phyloP scores from a whole-genome alignment of 2,797 vertebrate genomes.

The Capromys pilorides region DNA sequence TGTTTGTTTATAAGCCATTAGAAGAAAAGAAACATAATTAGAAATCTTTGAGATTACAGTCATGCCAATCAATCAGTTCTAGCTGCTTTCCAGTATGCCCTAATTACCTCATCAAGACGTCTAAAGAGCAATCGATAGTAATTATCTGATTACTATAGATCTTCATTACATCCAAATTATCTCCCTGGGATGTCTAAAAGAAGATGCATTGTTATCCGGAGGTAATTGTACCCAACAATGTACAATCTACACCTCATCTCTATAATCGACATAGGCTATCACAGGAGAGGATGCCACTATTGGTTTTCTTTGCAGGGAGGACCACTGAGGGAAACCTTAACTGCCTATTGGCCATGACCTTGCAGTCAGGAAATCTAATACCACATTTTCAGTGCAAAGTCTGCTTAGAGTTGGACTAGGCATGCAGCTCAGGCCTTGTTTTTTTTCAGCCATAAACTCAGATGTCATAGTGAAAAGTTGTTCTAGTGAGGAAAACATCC shows the following conservation, averaged over 20 bases:
- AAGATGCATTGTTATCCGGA: constrained; percentile 67
- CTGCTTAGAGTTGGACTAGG: background rate
- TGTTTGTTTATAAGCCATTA: constrained; percentile 83
- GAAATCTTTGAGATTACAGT: constrained; percentile 83
- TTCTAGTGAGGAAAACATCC: background rate
- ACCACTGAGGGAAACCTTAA: background rate
- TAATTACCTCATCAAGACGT: constrained; percentile 87
- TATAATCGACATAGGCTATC: constrained; percentile 49
- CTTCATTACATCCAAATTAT: constrained; percentile 86
- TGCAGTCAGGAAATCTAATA: constrained; percentile 62
- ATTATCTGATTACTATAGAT: constrained; percentile 88
- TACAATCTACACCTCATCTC: constrained; percentile 31
- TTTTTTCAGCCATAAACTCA: background rate
- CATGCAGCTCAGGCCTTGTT: background rate
- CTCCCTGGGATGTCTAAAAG: constrained; percentile 81
- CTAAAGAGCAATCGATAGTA: constrained; percentile 86
- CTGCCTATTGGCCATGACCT: constrained; percentile 43
- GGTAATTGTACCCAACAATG: constrained; percentile 74
- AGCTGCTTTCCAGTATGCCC: constrained; percentile 82
- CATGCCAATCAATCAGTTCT: constrained; percentile 85
- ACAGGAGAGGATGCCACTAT: constrained; percentile 19
- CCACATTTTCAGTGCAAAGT: background rate
- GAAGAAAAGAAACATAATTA: constrained; percentile 85
- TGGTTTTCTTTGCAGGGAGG: constrained; percentile 44
- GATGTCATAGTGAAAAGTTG: background rate